Evolutionary conservation across 1,140 invertebrate species (phyloP), one percentile per base, ranked within the genome.

Genomic region (Melanaphis sacchari): DNA sequence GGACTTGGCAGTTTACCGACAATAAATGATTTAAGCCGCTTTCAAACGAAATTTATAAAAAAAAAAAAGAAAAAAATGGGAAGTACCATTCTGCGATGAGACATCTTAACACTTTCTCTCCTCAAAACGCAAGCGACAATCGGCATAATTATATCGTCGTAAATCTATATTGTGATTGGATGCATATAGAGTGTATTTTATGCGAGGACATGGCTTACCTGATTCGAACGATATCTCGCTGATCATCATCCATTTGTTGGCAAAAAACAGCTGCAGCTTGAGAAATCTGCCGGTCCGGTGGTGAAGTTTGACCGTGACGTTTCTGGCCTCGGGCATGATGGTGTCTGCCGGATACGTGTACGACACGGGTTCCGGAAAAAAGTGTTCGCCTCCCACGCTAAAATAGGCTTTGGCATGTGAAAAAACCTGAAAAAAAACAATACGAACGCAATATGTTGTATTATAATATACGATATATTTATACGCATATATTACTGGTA

Each of bases 171-270:
- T 31, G 21, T 9, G 18, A 5, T 31, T n/a, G 31, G n/a, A 11
- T n/a, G 31, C n/a, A n/a, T 31, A 15, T 59, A 59, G 6, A 59
- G 11, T 31, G 15, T 66, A n/a, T 31, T 66, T 4, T 76, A 21
- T 5, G 84, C 49, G 9, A 87, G 26, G 36, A 95, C 26, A 66
- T 66, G 0, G 1, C 96, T 96, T 95, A 97, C 97, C 97, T 94
- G 97, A 97, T 94, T 97, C 96, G 94, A 98, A 98, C 93, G 96
- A 96, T 90, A 98, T 96, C 95, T 99, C 98, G 94, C 98, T 98
- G 94, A 99, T 96, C 96, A 99, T 96, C 94, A 99, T 97, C 98
- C 98, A 99, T 94, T 96, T 96, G 15, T 97, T 96, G 88, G 97
- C 97, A 95, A 98, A 99, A 95, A 97, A 98, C 46, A 99, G 96